phyloP scores from a whole-genome alignment of 2,797 vertebrate species.

The Phalanger gymnotis region DNA sequence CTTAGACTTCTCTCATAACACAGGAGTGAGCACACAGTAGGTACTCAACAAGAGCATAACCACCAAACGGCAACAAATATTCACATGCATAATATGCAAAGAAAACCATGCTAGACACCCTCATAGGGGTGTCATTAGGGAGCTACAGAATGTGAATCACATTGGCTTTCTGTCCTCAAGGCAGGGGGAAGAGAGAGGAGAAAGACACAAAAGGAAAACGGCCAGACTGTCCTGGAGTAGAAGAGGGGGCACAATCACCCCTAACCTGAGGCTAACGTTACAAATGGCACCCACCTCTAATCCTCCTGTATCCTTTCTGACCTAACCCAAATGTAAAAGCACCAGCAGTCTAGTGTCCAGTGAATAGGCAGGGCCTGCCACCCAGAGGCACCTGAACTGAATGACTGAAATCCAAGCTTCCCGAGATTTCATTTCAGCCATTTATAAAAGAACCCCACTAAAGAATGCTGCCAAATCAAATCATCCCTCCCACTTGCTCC shows the following conservation, averaged over 20 bases:
- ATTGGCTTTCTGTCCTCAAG: background rate
- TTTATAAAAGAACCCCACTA: background rate
- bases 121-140: too few species aligned
- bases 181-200: background rate
- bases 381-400: background rate
- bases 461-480: background rate
- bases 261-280: background rate
- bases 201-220: background rate
- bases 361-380: background rate
- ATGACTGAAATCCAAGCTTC: background rate
- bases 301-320: background rate
- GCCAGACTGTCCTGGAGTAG: background rate
- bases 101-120: background rate
- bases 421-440: background rate
- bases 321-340: background rate
- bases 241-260: background rate
- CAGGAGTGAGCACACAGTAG: background rate
- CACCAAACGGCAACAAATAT: background rate
- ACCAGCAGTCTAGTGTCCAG: background rate
- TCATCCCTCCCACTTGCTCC: background rate
- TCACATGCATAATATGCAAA: background rate
- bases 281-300: background rate
- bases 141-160: background rate
- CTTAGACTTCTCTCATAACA: background rate
- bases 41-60: background rate